Percentiles rank a stretch among this genome's conserved stretches.
These are phyloP conservation scores for Microtus richardsoni DNA, from an alignment of 2,113 vertebrate genomes.

Conservation along the genomic window DNA sequence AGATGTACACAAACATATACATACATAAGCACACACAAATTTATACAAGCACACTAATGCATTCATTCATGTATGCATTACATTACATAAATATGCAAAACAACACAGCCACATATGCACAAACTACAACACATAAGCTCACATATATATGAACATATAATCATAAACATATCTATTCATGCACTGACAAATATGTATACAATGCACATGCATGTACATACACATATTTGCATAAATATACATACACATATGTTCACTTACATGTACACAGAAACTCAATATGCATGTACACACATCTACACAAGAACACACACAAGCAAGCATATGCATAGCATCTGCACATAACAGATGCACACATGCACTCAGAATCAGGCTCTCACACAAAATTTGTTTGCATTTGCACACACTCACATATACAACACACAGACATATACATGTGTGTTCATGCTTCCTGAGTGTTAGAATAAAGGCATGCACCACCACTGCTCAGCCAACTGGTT, in stretches of 20 bases:
- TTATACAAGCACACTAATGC: no score
- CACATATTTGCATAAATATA: background rate
- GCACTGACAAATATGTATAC: background rate
- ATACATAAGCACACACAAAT: background rate
- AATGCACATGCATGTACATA: no score
- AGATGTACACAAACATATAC: no score
- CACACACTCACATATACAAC: no score
- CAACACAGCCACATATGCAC: background rate
- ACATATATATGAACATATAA: background rate
- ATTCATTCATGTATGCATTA: background rate
- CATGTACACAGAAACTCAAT: background rate
- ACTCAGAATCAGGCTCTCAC: background rate
- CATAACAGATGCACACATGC: background rate
- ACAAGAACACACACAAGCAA: background rate
- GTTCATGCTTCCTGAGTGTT: no score
- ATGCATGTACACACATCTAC: background rate
- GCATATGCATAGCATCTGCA: background rate
- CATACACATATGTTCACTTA: background rate
- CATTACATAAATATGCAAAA: background rate
- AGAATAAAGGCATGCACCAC: no score
- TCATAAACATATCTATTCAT: background rate
- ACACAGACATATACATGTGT: background rate
- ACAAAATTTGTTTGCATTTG: background rate
- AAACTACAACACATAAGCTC: background rate
- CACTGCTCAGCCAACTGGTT: no score